Evolutionary conservation across 2,888 invertebrate species (phyloP).

Genomic region (Euspilapteryx auroguttella): DNA sequence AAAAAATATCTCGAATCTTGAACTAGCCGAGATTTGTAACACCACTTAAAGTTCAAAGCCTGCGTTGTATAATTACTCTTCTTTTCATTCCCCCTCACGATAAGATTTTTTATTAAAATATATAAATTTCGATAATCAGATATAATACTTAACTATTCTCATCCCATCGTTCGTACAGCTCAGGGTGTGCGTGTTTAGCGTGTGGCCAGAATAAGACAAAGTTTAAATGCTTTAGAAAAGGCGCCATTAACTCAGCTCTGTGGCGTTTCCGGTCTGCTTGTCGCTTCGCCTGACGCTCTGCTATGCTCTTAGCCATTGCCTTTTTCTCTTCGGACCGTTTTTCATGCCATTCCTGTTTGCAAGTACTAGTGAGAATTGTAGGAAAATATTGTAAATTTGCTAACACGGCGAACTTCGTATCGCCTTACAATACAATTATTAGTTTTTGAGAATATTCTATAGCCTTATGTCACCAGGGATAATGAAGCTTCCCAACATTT

Average conservation of each 20-base stretch:
- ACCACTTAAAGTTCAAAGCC: too few species aligned
- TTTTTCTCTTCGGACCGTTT: conserved; percentile 11
- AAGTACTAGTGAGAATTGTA: neutral
- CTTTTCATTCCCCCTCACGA: neutral
- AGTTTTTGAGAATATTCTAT: too few species aligned
- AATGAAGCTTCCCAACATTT: neutral
- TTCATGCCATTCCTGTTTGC: conserved; percentile 22
- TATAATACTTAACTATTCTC: conserved; percentile 20
- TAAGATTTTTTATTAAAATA: neutral
- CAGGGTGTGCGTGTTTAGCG: conserved; percentile 31
- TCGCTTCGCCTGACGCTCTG: conserved; percentile 14
- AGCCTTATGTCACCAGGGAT: neutral
- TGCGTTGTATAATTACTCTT: too few species aligned
- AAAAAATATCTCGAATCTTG: too few species aligned
- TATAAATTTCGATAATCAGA: neutral
- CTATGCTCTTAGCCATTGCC: conserved; percentile 7
- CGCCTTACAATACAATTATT: too few species aligned
- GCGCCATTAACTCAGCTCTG: conserved; percentile 34
- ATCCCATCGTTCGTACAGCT: conserved; percentile 43
- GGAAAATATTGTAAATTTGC: too few species aligned
- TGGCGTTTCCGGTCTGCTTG: conserved; percentile 36
- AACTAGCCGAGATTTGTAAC: too few species aligned
- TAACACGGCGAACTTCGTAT: too few species aligned
- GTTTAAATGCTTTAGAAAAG: conserved; percentile 23
- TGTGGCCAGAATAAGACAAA: conserved; percentile 48